phyloP scores from a whole-genome alignment of 2,113 vertebrate genomes.

The Chaenocephalus aceratus region DNA sequence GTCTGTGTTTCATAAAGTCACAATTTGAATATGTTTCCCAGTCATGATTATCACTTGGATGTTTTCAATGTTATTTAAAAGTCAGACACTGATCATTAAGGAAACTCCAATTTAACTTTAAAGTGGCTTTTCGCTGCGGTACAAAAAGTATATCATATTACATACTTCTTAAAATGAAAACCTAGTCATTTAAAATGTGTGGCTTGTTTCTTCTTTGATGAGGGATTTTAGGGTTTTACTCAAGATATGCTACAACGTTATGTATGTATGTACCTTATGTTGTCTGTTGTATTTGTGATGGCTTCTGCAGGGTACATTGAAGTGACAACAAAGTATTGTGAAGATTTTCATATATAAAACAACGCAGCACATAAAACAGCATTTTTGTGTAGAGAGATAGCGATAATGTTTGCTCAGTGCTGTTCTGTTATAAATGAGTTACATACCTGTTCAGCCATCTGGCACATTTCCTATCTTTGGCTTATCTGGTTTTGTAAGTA shows the following conservation, averaged over 20 bases:
- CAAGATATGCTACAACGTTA: not conserved
- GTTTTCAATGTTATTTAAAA: not conserved
- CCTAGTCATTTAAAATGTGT: not conserved
- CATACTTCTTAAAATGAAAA: not conserved
- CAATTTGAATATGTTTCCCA: not conserved
- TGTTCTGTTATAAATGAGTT: slow-evolving; percentile 4
- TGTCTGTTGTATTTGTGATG: slow-evolving; percentile 12
- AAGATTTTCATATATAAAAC: not conserved
- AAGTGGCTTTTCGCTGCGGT: not conserved
- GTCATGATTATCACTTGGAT: not conserved
- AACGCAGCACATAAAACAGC: not conserved
- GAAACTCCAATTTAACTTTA: not conserved
- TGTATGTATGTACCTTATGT: not conserved
- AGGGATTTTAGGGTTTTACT: not conserved
- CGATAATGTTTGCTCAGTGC: slow-evolving; percentile 3
- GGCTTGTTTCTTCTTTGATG: not conserved
- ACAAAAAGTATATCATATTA: not conserved
- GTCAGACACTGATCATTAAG: not conserved
- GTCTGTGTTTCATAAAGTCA: not conserved
- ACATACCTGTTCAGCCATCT: slow-evolving; percentile 17
- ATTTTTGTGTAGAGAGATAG: not conserved
- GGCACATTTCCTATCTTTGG: slow-evolving; percentile 16
- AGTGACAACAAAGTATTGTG: not conserved
- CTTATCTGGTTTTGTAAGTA: slow-evolving; percentile 31
- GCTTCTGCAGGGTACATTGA: not conserved